Base-by-base conservation (phyloP, 2,113 vertebrate species). In the Chaenocephalus aceratus region DNA sequence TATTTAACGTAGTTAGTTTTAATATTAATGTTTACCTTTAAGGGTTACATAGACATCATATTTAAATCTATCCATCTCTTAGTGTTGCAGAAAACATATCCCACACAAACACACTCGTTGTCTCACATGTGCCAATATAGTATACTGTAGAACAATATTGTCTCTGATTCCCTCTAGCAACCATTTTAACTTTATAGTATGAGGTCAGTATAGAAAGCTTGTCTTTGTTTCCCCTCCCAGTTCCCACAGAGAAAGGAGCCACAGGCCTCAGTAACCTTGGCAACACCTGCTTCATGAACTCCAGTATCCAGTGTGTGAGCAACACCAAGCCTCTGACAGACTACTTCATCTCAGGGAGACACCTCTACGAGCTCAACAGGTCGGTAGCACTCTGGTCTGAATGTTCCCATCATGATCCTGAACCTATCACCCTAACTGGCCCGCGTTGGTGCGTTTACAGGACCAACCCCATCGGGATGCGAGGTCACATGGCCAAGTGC, bases 211-310 rank as follows among this genome's bases (percentile, higher is more conserved):
- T n/a, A 34, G 1, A 64, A 13, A 10, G 6, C 0, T 44, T 51
- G 4, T 63, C 26, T 6, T 73, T 30, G 30, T 70, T 23, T 72
- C 74, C 21, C 7, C 41, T 18, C 53, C 0, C 85, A 99, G 98
- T 99, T 88, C 98, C 98, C 5, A 99, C 98, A 64, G 98, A 99
- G 93, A 99, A 99, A 65, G 98, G 98, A 69, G 98, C 98, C 48
- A 99, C 98, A 3, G 98, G 98, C 57, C 94, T 99, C 83, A 99
- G 98, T 94, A 99, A 99, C 86, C 94, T 99, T 75, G 98, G 98
- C 45, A 99, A 99, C 90, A 99, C 98, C 0, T 99, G 98, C 86
- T 99, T 99, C 91, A 99, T 99, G 98, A 99, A 99, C 91, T 99
- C 98, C 65, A 99, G 98, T 72, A 99, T 99, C 92, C 98, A 99